Evolutionary conservation across 2,888 invertebrate species (phyloP).

Genomic region (Cyclophora punctaria): DNA sequence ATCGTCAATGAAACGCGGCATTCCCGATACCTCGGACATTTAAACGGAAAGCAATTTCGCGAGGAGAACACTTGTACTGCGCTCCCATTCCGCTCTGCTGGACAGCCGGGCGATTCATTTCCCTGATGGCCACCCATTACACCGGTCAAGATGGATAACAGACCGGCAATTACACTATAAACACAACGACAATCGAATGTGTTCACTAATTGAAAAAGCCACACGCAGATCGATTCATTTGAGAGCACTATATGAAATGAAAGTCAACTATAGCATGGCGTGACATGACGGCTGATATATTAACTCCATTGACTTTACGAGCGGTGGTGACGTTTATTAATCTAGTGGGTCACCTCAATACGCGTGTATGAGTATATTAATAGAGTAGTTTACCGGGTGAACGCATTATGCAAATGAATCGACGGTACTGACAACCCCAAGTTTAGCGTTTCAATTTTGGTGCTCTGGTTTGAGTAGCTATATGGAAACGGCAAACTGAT

Average conservation of each 20-base stretch:
- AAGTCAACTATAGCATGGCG: conserved; percentile 47
- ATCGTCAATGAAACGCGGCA: conserved; percentile 38
- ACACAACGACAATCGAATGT: conserved; percentile 70
- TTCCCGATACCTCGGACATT: conserved; percentile 48
- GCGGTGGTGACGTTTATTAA: conserved; percentile 62
- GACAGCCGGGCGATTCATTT: conserved; percentile 62
- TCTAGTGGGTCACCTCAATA: conserved; percentile 50
- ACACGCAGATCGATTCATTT: conserved; percentile 57
- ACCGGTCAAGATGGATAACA: conserved; percentile 71
- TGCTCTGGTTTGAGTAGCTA: conserved; percentile 13
- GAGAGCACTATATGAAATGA: conserved; percentile 72
- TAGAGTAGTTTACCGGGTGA: conserved; percentile 35
- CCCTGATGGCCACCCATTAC: conserved; percentile 70
- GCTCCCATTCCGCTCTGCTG: conserved; percentile 46
- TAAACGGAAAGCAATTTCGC: conserved; percentile 60
- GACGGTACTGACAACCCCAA: conserved; percentile 20
- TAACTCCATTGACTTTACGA: conserved; percentile 66
- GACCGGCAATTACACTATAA: conserved; percentile 70
- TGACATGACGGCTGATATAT: conserved; percentile 63
- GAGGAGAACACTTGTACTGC: conserved; percentile 49
- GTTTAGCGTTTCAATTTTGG: conserved; percentile 18
- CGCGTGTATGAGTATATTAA: conserved; percentile 45
- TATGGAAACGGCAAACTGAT: neutral
- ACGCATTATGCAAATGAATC: conserved; percentile 33
- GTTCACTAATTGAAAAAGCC: conserved; percentile 72